Evolutionary conservation across 2,113 vertebrate genomes (phyloP).

Genomic region (Mungos mungo): DNA sequence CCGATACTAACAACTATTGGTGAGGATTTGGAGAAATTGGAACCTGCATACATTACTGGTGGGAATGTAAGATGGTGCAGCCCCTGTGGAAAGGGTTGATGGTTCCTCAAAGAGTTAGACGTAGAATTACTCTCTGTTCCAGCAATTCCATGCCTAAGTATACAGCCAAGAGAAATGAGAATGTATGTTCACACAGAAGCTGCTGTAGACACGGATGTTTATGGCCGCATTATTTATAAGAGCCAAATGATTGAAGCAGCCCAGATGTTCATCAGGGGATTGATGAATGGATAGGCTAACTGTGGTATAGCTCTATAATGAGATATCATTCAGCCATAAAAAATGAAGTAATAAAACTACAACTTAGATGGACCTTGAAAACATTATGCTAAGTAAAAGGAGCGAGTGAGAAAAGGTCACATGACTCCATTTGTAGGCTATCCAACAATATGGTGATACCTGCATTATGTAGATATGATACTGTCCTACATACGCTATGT

Average conservation of each 20-base stretch:
- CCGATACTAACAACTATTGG: background rate
- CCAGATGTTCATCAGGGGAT: background rate
- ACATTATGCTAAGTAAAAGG: background rate
- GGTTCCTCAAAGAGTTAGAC: background rate
- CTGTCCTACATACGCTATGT: background rate
- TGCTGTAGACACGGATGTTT: background rate
- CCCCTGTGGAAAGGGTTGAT: background rate
- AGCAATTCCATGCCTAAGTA: background rate
- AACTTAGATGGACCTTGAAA: background rate
- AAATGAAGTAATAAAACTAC: conserved; percentile 11
- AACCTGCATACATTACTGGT: background rate
- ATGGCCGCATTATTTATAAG: background rate
- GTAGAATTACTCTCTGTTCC: background rate
- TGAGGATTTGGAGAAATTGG: background rate
- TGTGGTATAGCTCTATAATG: background rate
- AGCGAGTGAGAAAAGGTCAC: background rate
- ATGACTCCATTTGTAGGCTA: background rate
- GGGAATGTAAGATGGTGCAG: background rate
- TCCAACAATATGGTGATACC: no score
- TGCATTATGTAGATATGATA: no score
- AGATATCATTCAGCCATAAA: conserved; percentile 28
- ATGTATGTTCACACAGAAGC: background rate
- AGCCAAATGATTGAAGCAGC: background rate
- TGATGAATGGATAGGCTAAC: background rate
- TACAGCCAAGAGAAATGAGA: conserved; percentile 23